These are phyloP conservation scores for Callipepla californica DNA, from an alignment of 2,113 vertebrate genomes.

Conservation along the genomic window DNA sequence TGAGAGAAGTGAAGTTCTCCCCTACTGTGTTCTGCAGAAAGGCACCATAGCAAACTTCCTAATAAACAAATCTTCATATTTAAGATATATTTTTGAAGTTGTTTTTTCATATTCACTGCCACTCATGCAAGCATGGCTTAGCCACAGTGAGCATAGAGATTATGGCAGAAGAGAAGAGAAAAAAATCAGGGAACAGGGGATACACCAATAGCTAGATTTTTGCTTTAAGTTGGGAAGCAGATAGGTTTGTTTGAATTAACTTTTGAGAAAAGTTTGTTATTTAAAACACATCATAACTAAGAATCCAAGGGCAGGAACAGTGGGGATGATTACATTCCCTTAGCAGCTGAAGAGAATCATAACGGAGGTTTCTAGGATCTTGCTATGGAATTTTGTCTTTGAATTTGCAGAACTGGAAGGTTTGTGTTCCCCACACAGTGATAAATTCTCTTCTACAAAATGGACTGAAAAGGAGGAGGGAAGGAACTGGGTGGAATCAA, in stretches of 20 bases:
- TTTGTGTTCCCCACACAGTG: slow-evolving; percentile 11
- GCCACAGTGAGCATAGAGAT: background rate
- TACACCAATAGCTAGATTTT: background rate
- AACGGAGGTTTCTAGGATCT: background rate
- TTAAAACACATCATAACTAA: slow-evolving; percentile 2
- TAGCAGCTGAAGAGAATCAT: background rate
- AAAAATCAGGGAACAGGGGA: background rate
- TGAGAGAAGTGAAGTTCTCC: background rate
- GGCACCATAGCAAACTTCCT: slow-evolving; percentile 8
- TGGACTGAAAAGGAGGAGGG: slow-evolving; percentile 42
- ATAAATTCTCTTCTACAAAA: slow-evolving; percentile 62
- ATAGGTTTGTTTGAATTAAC: background rate
- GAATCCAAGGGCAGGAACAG: background rate
- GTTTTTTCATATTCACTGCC: background rate
- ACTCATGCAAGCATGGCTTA: background rate
- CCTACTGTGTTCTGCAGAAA: background rate
- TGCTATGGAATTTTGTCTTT: slow-evolving; percentile 44
- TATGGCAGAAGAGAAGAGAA: background rate
- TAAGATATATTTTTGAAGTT: background rate
- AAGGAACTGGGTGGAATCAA: slow-evolving; percentile 75
- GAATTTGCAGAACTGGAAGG: slow-evolving; percentile 1
- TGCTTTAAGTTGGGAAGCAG: background rate
- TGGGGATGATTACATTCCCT: slow-evolving; percentile 15
- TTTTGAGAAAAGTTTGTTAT: background rate
- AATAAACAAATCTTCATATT: background rate